A percentile compares a stretch with the other conserved stretches of the same genome.
Conservation (phyloP, 2,113 vertebrate genomes). For the Psittacula cyanocephala region DNA sequence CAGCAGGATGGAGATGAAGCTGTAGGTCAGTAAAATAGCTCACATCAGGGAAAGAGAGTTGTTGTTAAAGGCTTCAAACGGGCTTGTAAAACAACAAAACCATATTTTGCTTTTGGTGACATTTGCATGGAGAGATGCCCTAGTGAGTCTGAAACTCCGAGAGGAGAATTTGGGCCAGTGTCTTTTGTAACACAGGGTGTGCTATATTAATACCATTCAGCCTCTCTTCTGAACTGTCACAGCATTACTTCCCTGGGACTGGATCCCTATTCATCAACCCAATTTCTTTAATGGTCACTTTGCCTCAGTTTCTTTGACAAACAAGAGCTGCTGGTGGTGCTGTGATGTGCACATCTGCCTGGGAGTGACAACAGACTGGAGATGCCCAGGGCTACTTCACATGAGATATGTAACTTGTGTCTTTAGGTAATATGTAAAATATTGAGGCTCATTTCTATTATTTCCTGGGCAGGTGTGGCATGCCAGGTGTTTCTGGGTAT, state of each 20-base stretch:
- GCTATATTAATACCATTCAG: background rate
- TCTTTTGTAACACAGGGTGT: background rate
- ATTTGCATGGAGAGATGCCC: background rate
- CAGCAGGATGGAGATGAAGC: background rate
- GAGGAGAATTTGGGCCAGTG: conserved; percentile 33
- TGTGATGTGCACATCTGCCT: background rate
- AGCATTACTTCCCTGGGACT: background rate
- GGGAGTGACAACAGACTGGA: background rate
- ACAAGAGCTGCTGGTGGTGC: background rate
- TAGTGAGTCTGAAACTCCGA: background rate
- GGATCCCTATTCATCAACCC: background rate
- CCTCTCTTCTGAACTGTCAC: background rate
- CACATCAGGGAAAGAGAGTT: background rate
- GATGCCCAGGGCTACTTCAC: background rate
- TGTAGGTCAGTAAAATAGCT: background rate
- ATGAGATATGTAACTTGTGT: background rate
- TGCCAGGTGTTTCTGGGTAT: background rate
- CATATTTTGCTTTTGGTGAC: background rate
- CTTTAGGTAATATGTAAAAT: background rate
- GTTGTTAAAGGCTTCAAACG: background rate
- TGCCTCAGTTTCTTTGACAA: background rate
- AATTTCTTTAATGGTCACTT: background rate
- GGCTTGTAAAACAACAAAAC: background rate
- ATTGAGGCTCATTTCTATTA: background rate
- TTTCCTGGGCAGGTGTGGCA: background rate